Base-by-base conservation (phyloP, 2,113 vertebrate species). In the Sakesphorus luctuosus region DNA sequence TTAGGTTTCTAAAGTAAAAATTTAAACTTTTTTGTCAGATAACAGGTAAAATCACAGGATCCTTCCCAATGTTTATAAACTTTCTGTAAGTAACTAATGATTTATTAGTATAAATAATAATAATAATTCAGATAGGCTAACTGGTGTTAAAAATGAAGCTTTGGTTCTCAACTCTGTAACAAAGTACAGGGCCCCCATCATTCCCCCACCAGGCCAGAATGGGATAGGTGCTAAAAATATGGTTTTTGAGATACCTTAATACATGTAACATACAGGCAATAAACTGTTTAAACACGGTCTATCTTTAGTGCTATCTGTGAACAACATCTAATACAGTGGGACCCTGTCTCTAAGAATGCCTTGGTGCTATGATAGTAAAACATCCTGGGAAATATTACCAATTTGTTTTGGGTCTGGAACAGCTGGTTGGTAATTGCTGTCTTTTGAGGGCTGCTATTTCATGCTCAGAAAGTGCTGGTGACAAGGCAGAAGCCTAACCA, bases 401-500 rank as follows among this genome's bases (percentile, higher is more conserved):
- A 23, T 71, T 87, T 65, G 14, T 71, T 93, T 53, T 50, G 77
- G 40, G 38, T 55, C 67, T 90, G 15, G 19, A 86, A 24, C 26
- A 94, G 61, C 72, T 81, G 85, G 44, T 40, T 56, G 61, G 80
- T 80, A 63, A 84, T 66, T 50, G 11, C 77, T 87, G 36, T 52
- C 29, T 79, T 91, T 68, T 79, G 25, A 36, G 21, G 76, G 78
- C 62, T 91, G 23, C 46, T 91, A 2, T 85, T 89, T 85, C 82
- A 73, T 93, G 36, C 50, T 79, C 56, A 87, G 80, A 78, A 84
- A 82, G 49, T 87, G 61, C 68, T 92, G 81, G 58, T 82, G 87
- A 76, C 74, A 69, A 82, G 91, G 53, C 87, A 91, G 91, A 83
- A 85, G 81, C 74, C 46, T 50, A 76, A 65, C 89, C 78, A 69